These are phyloP conservation scores for Elaeidobius kamerunicus DNA, from an alignment of 2,888 invertebrate species.

Conservation along the genomic window DNA sequence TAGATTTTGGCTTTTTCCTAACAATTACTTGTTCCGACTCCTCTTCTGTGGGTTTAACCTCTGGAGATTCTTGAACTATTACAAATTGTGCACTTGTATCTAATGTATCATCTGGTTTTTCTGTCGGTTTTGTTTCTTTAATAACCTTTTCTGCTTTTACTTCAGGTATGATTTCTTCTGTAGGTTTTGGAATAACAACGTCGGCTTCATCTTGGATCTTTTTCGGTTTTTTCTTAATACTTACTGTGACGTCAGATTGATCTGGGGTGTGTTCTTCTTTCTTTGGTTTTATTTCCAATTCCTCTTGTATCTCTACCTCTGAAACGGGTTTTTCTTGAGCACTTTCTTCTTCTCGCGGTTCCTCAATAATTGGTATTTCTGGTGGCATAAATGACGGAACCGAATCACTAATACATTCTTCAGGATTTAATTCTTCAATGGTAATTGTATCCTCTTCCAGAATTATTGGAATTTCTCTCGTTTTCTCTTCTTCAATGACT, in stretches of 20 bases:
- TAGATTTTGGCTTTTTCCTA: no score
- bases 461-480: conserved; percentile 36
- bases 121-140: conserved; percentile 21
- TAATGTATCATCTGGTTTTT: conserved; percentile 49
- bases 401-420: conserved; percentile 33
- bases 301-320: conserved; percentile 19
- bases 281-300: conserved; percentile 12
- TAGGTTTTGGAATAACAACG: conserved; percentile 28
- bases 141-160: no score
- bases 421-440: conserved; percentile 35
- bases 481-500: conserved; percentile 29
- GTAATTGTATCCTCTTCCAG: conserved; percentile 37
- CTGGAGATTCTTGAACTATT: conserved; percentile 45
- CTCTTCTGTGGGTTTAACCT: no score
- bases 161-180: conserved; percentile 11
- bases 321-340: conserved; percentile 6
- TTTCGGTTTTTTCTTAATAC: no score
- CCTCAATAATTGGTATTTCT: conserved; percentile 24
- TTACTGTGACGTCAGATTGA: no score
- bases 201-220: conserved; percentile 38
- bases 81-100: conserved; percentile 40
- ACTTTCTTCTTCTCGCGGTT: conserved; percentile 21
- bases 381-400: background rate
- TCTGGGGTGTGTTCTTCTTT: no score
- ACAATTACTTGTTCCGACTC: no score